Base-by-base conservation (phyloP, 2,888 invertebrate species). In the Halictus quadricinctus region DNA sequence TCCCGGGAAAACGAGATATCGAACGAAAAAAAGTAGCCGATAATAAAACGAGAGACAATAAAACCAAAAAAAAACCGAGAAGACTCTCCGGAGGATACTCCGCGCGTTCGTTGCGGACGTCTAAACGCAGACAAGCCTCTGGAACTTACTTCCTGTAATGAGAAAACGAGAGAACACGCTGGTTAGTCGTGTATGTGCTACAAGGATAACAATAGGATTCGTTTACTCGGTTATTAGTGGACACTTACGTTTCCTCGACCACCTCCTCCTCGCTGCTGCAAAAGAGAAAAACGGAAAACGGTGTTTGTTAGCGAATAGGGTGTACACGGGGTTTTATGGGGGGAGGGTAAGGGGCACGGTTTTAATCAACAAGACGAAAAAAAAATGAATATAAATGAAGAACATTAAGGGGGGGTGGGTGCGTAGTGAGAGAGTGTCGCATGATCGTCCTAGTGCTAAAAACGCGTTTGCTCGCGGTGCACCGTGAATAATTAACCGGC, bases 201-300 rank as follows among this genome's bases (percentile, higher is more conserved):
- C 12, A 69, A 7, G 69, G 69, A 41, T 21, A 36, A 36, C 46
- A 18, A 54, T 1, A 76, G 79, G 84, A 86, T 81, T 86, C 80
- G 60, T 69, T 69, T 43, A 21, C 21, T 54, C 78, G 69, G 74
- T 84, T 74, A 83, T 86, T 74, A 83, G 72, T 69, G 69, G 72
- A 94, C 92, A 97, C 97, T 97, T 96, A 97, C 97, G 97, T 97
- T 96, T 97, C 97, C 95, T 96, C 96, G 93, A 96, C 96, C 96
- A 96, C 96, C 96, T 97, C 97, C 96, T 97, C 97, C 94, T 96
- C 96, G 95, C 96, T 96, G 95, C 96, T 95, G 95, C 87, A 95
- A 95, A 93, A 94, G 90, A 94, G 92, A 94, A 91, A 91, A 91
- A 21, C 83, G 89, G 90, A 90, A 92, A 89, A 91, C 79, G 87